Evolutionary conservation across 2,888 invertebrate species (phyloP).

Genomic region (Oscheius sp.): DNA sequence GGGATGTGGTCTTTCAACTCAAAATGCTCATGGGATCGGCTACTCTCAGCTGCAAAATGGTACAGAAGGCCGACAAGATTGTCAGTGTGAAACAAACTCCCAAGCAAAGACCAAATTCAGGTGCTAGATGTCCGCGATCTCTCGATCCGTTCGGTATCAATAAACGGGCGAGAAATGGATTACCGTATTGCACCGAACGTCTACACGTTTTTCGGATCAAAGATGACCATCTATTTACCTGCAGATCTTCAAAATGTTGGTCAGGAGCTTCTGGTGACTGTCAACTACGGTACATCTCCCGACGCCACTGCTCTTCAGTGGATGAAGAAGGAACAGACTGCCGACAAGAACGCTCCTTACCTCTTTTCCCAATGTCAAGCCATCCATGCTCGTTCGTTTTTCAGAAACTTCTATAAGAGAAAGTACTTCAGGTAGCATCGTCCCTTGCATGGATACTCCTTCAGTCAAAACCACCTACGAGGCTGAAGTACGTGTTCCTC

Average conservation of each 20-base stretch:
- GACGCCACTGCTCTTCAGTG: constrained; percentile 84
- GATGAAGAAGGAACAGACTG: constrained; percentile 87
- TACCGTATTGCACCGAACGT: constrained; percentile 60
- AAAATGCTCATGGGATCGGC: constrained; percentile 64
- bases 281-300: constrained; percentile 64
- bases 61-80: constrained; percentile 61
- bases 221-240: constrained; percentile 57
- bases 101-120: constrained; percentile 43
- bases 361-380: constrained; percentile 67
- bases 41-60: constrained; percentile 55
- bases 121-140: constrained; percentile 66
- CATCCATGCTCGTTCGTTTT: constrained; percentile 74
- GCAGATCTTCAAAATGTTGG: constrained; percentile 49
- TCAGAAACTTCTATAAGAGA: too few species aligned
- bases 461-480: constrained; percentile 87
- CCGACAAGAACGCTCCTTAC: constrained; percentile 81
- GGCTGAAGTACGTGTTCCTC: constrained; percentile 82
- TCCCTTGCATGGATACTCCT: constrained; percentile 96
- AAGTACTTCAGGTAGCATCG: constrained; percentile 74
- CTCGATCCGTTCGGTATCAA: constrained; percentile 57
- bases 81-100: constrained; percentile 42
- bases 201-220: constrained; percentile 63
- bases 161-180: constrained; percentile 56
- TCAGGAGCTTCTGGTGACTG: constrained; percentile 43
- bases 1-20: constrained; percentile 66